Base-by-base conservation (phyloP, 2,888 invertebrate genomes). In the Tetragonula carbonaria region DNA sequence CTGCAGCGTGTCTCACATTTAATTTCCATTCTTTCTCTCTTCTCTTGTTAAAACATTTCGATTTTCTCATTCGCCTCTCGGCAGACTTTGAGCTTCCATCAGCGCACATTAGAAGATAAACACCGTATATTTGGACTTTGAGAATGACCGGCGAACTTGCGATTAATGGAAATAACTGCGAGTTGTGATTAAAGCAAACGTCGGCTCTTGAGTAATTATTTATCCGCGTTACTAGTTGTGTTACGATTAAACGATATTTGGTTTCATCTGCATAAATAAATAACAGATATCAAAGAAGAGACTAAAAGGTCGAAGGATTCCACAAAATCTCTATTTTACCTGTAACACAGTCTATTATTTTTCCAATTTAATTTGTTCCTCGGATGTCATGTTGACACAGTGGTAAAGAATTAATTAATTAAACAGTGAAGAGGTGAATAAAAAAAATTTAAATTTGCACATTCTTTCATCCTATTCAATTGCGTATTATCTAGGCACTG, bases 111-210 rank as follows among this genome's bases (percentile, higher is more conserved):
- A n/a, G 14, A 59, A 53, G 70, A 50, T 80, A 77, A 80, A 80
- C 23, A 53, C 18, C 50, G 28, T 70, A 21, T 71, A 21, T 77
- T 80, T 65, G 50, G 28, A 23, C 51, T 38, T 51, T 11, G 23
- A 57, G 68, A 77, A 77, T 50, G 45, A 70, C 55, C 38, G 68
- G 53, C 8, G 68, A 77, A 77, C 68, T 55, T 63, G 28, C 21
- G 33, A 77, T 77, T 77, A 68, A 45, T 55, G 63, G 78, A 77
- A 68, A 68, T 76, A 53, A 62, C 75, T 23, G 23, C 13, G 18
- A 67, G 51, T 59, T 53, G 33, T n/a, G 62, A 67, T 74, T 79
- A 74, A 50, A 74, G 66, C 57, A 59, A 75, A 78, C 45, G 21
- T 18, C 28, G 23, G 2, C n/a, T 62, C 71, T n/a, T 55, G 13